phyloP scores from a whole-genome alignment of 2,113 vertebrate species.

The Silurus glanis region DNA sequence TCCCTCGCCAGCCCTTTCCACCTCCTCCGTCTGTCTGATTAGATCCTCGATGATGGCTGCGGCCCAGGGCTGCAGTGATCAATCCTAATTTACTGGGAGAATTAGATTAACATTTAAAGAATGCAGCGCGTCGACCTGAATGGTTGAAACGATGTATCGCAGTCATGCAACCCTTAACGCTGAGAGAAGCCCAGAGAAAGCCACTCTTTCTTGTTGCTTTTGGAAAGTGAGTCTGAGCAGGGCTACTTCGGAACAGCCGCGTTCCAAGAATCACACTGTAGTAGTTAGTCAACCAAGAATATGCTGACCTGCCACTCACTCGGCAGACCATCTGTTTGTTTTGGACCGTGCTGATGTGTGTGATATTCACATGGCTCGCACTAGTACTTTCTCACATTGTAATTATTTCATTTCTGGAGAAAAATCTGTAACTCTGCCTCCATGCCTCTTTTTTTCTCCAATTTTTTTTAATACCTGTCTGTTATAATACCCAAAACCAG shows the following conservation, averaged over 20 bases:
- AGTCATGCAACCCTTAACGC: constrained; percentile 43
- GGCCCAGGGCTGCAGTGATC: constrained; percentile 71
- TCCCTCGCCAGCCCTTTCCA: constrained; percentile 8
- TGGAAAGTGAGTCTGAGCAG: not conserved
- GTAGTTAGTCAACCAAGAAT: constrained; percentile 36
- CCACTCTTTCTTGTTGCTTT: constrained; percentile 34
- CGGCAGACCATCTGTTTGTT: constrained; percentile 30
- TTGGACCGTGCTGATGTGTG: constrained; percentile 35
- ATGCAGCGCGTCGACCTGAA: constrained; percentile 65
- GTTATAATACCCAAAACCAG: constrained; percentile 10
- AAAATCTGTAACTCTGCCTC: not conserved
- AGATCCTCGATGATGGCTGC: constrained; percentile 72
- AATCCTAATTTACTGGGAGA: constrained; percentile 74
- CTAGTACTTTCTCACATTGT: not conserved
- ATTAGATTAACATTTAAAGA: constrained; percentile 74
- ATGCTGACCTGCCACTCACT: constrained; percentile 35
- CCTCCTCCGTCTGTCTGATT: constrained; percentile 60
- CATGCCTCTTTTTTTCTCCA: not conserved
- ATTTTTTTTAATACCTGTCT: constrained; percentile 3
- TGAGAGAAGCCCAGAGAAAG: not conserved
- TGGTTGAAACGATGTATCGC: constrained; percentile 65
- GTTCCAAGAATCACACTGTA: constrained; percentile 17
- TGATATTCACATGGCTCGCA: constrained; percentile 23
- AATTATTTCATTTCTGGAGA: constrained; percentile 35
- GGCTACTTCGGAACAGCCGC: not conserved